Percentiles rank a stretch among this genome's conserved stretches.
Evolutionary conservation across 2,113 vertebrate genomes (phyloP).

Genomic region (Chelonoidis abingdonii): DNA sequence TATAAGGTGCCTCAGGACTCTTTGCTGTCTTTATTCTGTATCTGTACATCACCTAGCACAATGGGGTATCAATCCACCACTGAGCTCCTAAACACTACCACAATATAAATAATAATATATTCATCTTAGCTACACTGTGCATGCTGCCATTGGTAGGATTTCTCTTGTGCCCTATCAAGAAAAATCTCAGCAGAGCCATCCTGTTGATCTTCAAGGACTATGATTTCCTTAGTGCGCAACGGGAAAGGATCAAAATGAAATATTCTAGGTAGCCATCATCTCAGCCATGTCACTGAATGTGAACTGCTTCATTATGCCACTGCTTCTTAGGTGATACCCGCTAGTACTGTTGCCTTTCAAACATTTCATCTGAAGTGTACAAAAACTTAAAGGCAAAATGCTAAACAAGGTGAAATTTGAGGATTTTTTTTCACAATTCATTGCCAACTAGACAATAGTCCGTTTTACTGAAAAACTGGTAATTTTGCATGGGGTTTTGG

Average conservation of each 20-base stretch:
- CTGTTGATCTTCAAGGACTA: not conserved
- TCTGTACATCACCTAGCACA: not conserved
- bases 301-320: not conserved
- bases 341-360: not conserved
- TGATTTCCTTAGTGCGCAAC: not conserved
- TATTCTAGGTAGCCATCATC: not conserved
- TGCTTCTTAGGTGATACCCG: not conserved
- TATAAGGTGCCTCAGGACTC: too few relatives aligned
- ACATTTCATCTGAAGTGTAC: not conserved
- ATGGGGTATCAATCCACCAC: accelerated
- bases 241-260: not conserved
- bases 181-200: accelerated
- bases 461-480: not conserved
- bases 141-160: accelerated
- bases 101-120: accelerated
- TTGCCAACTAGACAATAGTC: not conserved
- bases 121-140: accelerated
- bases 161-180: accelerated
- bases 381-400: not conserved
- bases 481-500: not conserved
- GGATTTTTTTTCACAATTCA: not conserved
- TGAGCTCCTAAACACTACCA: accelerated
- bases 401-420: not conserved
- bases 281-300: not conserved
- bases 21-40: accelerated